Base-by-base conservation (phyloP, 2,113 vertebrate genomes). In the Australoheros scitulus region DNA sequence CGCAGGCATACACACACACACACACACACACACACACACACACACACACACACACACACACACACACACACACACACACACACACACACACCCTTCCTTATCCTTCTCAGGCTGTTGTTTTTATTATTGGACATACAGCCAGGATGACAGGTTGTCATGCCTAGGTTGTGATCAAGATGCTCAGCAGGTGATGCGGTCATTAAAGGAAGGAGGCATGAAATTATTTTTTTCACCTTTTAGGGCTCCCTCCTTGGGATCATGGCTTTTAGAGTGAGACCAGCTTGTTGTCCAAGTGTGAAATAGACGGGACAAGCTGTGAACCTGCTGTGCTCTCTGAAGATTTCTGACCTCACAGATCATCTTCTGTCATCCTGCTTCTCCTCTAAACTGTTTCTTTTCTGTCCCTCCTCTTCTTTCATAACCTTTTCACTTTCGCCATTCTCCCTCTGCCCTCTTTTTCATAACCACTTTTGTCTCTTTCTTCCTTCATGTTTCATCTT, bases 231-330 rank as follows among this genome's bases (percentile, higher is more conserved):
- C 47, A 55, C 15, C 41, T 17, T 57, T 59, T 41, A 63, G 14
- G 24, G 24, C 20, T 14, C 9, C n/a, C 13, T 1, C n/a, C 34
- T 43, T 20, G 32, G 20, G 14, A 5, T 36, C 17, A 38, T 4
- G 14, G 65, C 34, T 63, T 70, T 68, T 15, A 74, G n/a, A 61
- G 29, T 47, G 6, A 38, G 1, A 61, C 38, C 5, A 7, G 24
- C 18, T 70, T 72, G 68, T 55, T 72, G 68, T 72, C 50, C 32
- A 1, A 55, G 68, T 72, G 77, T 72, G 61, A 77, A 65, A 74
- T 58, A n/a, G 15, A 72, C 6, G 1, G 29, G 55, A 47, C 41
- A 41, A 75, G 17, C 55, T 58, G 64, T 81, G 61, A 65, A 75
- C 11, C 10, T 56, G 43, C 29, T n/a, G 10, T 22, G 50, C 58